Percentiles rank a stretch among this genome's conserved stretches.
phyloP scores from a whole-genome alignment of 2,888 invertebrate genomes.

The Invenusta paracnida region DNA sequence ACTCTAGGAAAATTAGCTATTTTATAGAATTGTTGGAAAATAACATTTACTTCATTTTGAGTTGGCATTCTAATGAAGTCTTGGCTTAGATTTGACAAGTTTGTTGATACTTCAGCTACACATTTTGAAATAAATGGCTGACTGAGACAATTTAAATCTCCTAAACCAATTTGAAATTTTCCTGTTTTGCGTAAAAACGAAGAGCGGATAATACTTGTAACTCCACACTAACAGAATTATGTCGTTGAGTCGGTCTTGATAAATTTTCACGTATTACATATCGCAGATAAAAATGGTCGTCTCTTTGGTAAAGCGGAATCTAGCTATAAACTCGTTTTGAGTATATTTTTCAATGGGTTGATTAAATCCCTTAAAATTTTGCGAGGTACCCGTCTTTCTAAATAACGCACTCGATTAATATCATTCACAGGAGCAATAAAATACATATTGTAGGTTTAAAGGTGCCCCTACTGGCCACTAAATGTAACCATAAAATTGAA shows the following conservation, averaged over 20 bases:
- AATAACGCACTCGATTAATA: not conserved
- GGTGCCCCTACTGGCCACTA: not conserved
- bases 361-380: not conserved
- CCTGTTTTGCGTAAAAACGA: not conserved
- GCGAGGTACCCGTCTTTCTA: not conserved
- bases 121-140: not conserved
- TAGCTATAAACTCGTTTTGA: not conserved
- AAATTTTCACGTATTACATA: not conserved
- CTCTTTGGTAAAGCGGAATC: not conserved
- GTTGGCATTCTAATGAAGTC: not conserved
- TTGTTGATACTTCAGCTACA: not conserved
- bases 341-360: not conserved
- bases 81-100: not conserved
- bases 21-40: not conserved
- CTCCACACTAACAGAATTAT: too few relatives aligned
- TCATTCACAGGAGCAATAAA: not conserved
- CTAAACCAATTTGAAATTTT: not conserved
- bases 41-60: not conserved
- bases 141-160: not conserved
- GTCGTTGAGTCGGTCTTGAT: not conserved
- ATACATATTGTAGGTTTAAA: not conserved
- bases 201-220: not conserved
- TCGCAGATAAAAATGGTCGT: not conserved
- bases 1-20: not conserved
- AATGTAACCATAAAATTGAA: not conserved